These are phyloP conservation scores for Sebastiscus tertius DNA, from an alignment of 2,797 vertebrate genomes.

Conservation along the genomic window DNA sequence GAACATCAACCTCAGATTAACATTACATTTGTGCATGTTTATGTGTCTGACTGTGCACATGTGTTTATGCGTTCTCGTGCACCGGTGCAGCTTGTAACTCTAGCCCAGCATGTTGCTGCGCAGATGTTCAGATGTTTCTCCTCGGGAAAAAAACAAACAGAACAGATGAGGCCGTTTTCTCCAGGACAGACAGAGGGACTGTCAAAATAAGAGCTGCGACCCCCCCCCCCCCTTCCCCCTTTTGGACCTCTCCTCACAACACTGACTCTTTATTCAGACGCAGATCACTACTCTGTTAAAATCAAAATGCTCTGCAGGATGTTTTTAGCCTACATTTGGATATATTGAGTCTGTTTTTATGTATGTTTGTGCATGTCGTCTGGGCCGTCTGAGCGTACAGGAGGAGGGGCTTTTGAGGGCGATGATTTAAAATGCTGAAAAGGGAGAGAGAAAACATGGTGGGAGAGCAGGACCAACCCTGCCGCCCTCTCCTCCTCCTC, in stretches of 20 bases:
- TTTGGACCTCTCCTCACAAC: slow-evolving; percentile 1
- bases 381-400: no score
- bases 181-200: slow-evolving; percentile 60
- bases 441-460: slow-evolving; percentile 16
- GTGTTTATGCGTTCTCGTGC: slow-evolving; percentile 45
- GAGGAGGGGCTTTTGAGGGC: no score
- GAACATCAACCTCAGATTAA: neutral
- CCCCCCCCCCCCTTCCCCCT: neutral
- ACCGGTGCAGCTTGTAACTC: slow-evolving; percentile 68
- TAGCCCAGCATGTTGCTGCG: slow-evolving; percentile 67
- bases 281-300: neutral
- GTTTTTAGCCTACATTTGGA: no score
- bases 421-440: neutral
- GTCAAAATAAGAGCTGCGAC: slow-evolving; percentile 70
- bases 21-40: neutral
- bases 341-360: no score
- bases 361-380: no score
- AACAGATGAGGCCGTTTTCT: slow-evolving; percentile 61
- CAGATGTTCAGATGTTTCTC: slow-evolving; percentile 81
- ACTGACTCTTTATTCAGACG: slow-evolving; percentile 30
- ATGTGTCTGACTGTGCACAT: slow-evolving; percentile 35
- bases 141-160: slow-evolving; percentile 81
- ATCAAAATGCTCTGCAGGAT: neutral
- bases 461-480: slow-evolving; percentile 42
- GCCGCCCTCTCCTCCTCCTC: slow-evolving; percentile 21